Evolutionary conservation across 2,113 vertebrate genomes (phyloP), one percentile per base, ranked within the genome.

Genomic region (Piprites chloris): DNA sequence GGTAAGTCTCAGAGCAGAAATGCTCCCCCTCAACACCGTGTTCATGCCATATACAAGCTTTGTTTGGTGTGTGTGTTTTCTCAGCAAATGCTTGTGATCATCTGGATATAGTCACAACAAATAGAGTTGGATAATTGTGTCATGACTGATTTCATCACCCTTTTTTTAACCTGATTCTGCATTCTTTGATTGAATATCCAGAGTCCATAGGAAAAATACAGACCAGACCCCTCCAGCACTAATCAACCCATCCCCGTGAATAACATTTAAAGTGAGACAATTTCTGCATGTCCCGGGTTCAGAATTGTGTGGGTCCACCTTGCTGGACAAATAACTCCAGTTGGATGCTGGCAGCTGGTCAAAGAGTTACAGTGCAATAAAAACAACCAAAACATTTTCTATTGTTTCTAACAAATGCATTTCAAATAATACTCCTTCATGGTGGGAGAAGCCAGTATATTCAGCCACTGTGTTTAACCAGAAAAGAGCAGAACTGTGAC

Each of bases 91-190:
- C 42, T 75, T 84, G 78, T 3, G 4, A 55, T 42, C 52, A 27
- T 59, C 27, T 82, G 83, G 71, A 33, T 71, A 92, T 49, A 84
- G 91, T 96, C 91, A 83, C 89, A 97, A 93, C 14, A 61, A 93
- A 42, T 91, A 96, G 97, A 96, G 97, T 99, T 98, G 98, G 96
- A 97, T 98, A 98, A 98, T 98, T 97, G 76, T 97, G 97, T 99
- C 99, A 99, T 99, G 97, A 98, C 98, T 99, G 98, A 96, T 98
- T 97, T 95, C 97, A 97, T 97, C 96, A 96, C 97, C 88, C 97
- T 96, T 95, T 98, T 97, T 97, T 96, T 99, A 99, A 99, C 98
- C 98, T 96, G 97, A 98, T 98, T 99, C 99, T 99, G 98, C 99
- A 99, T 99, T 99, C 84, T 53, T 87, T 97, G 99, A 98, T 94